These are phyloP conservation scores for Idris sp. DNA, from an alignment of 1,140 invertebrate species.

Conservation along the genomic window DNA sequence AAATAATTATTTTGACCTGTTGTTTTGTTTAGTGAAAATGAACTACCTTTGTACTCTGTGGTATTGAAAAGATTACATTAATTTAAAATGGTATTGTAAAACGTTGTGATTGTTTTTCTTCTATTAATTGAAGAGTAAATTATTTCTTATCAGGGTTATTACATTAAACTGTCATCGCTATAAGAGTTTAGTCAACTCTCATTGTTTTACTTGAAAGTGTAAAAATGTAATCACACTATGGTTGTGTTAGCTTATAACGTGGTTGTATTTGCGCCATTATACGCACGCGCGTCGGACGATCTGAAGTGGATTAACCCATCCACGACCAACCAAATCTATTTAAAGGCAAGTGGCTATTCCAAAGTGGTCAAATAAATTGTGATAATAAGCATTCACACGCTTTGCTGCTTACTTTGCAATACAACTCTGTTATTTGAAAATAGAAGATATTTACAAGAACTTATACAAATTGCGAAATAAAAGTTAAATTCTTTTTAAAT, in stretches of 20 bases:
- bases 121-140: too few species aligned
- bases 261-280: constrained; percentile 24
- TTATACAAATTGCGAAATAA: too few species aligned
- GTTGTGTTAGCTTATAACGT: constrained; percentile 32
- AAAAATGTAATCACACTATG: constrained; percentile 34
- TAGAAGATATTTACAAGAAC: too few species aligned
- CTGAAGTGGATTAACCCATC: constrained; percentile 55
- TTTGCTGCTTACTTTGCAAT: constrained; percentile 25
- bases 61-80: too few species aligned
- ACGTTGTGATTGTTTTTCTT: too few species aligned
- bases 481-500: too few species aligned
- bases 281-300: constrained; percentile 37
- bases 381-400: constrained; percentile 47
- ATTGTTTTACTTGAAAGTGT: constrained; percentile 12
- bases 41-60: too few species aligned
- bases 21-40: too few species aligned
- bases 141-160: too few species aligned
- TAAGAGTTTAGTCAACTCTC: constrained; percentile 16
- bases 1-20: too few species aligned
- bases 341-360: constrained; percentile 47
- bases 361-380: constrained; percentile 51
- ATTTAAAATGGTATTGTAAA: too few species aligned
- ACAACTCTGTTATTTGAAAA: not conserved
- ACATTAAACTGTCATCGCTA: constrained; percentile 12
- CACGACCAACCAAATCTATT: constrained; percentile 58